These are phyloP conservation scores for Megalops cyprinoides DNA, from an alignment of 2,797 vertebrate species.

Conservation along the genomic window DNA sequence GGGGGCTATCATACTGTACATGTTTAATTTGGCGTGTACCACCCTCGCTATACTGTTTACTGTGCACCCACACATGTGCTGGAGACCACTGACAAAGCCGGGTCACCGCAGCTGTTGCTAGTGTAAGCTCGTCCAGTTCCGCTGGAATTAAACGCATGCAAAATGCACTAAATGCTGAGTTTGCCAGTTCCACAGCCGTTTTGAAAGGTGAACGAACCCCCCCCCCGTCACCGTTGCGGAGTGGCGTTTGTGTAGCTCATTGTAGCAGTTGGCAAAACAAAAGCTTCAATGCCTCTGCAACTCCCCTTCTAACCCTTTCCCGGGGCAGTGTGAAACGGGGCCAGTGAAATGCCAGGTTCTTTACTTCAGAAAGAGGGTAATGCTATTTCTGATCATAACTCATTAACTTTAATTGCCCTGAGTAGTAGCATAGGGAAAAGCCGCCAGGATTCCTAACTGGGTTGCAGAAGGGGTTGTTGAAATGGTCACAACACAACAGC, in stretches of 20 bases:
- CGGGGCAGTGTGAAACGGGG: constrained; percentile 13
- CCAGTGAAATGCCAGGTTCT: constrained; percentile 5
- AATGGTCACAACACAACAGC: not conserved
- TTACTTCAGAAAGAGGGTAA: constrained; percentile 6
- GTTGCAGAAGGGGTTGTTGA: too few relatives aligned
- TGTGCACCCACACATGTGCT: not conserved
- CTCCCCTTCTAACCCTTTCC: constrained; percentile 18
- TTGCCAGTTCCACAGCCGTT: constrained; percentile 46
- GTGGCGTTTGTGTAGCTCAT: constrained; percentile 70
- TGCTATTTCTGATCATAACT: constrained; percentile 12
- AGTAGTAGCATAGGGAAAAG: not conserved
- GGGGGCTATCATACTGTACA: not conserved
- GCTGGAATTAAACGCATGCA: constrained; percentile 69
- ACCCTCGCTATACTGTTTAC: not conserved
- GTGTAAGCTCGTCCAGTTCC: constrained; percentile 77
- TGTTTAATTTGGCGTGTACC: not conserved
- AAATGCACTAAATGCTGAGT: constrained; percentile 74
- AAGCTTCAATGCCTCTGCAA: constrained; percentile 56
- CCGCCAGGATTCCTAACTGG: not conserved
- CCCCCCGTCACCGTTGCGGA: constrained; percentile 48
- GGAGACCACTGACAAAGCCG: constrained; percentile 29
- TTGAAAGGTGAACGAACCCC: constrained; percentile 62
- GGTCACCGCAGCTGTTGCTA: constrained; percentile 65
- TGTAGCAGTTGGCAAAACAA: constrained; percentile 55
- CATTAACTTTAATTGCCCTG: constrained; percentile 6